Base-by-base conservation (phyloP, 2,797 vertebrate species). In the Falco rusticolus region DNA sequence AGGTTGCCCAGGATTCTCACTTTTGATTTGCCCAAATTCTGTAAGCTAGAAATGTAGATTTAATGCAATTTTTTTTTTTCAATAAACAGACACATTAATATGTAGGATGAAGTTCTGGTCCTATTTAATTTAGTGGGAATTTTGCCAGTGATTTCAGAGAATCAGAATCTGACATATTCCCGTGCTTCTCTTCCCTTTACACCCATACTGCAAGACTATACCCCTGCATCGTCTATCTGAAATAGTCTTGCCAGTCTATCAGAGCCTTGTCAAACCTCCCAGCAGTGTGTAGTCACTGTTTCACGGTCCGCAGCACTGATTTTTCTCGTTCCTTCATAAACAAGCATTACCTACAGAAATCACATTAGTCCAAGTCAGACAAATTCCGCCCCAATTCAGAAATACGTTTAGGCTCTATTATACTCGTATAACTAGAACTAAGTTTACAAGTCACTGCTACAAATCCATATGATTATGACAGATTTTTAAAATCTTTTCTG, bases 51-150 rank as follows among this genome's bases (percentile, higher is more conserved):
- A 57, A 26, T 72, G 25, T 41, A 88, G 68, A 77, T 71, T 19
- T 54, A 68, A 50, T 33, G 29, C 4, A 3, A 29, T 8, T 33
- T 48, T 43, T 24, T 20, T 39, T 14, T 48, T 57, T 5, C 13
- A 12, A 6, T 34, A 54, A 77, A 2, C 10, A 15, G 28, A 15
- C 22, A 54, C 6, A 60, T 76, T 43, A 76, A 47, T 48, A 86
- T 2, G 2, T 60, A 75, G 77, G 34, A 71, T 76, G 37, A 83
- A 71, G 37, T 89, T 78, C 61, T 74, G 29, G 7, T 63, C 41
- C 45, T 86, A 25, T 78, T 90, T 94, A 87, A 91, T 91, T 89
- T 66, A 79, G 43, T 77, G 48, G 51, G 56, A 84, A 63, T 87
- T 76, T 76, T 92, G 71, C 68, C 84, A 90, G 45, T 31, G 34